Base-by-base conservation (phyloP, 2,113 vertebrate species). In the Megaleporinus macrocephalus region DNA sequence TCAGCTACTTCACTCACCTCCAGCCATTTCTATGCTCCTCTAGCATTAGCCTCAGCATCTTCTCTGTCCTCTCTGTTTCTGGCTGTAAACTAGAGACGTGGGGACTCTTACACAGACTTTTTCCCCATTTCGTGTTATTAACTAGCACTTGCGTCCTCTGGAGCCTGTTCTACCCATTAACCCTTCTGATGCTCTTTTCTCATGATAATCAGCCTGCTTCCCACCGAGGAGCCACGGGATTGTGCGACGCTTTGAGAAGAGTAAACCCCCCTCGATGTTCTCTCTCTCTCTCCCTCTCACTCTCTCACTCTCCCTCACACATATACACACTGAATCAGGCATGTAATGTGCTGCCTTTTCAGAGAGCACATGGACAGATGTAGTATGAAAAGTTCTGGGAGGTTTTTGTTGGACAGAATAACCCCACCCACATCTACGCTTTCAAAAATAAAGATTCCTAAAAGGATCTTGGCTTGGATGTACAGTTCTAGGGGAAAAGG, bases 131-230 rank as follows among this genome's bases (percentile, higher is more conserved):
- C 91, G 88, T 91, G 91, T 93, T 82, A 93, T 93, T 93, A 93
- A 93, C 91, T 91, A 89, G 89, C 90, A 63, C 89, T 91, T 90
- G 89, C 91, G 87, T 90, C 84, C 87, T 87, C 80, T 77, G 84
- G 91, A 91, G 88, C 87, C 91, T 85, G 89, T 91, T 90, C 91
- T 89, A 89, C 89, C 92, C 91, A 92, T 94, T 93, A 92, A 92
- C 89, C 90, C 90, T 89, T 92, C 90, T 89, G 92, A 93, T 92
- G 93, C 91, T 91, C 93, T 91, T 94, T 94, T 94, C 91, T 95
- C 90, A 95, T 94, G 93, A 91, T 91, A 95, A 95, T 95, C 92
- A 93, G 94, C 89, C 90, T 89, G 89, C 91, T 89, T 90, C 89
- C 89, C 84, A 68, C 89, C 83, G 88, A 91, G 87, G 85, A 90